These are phyloP conservation scores for Coptodon rendalli DNA, from an alignment of 2,113 vertebrate species.

Conservation along the genomic window DNA sequence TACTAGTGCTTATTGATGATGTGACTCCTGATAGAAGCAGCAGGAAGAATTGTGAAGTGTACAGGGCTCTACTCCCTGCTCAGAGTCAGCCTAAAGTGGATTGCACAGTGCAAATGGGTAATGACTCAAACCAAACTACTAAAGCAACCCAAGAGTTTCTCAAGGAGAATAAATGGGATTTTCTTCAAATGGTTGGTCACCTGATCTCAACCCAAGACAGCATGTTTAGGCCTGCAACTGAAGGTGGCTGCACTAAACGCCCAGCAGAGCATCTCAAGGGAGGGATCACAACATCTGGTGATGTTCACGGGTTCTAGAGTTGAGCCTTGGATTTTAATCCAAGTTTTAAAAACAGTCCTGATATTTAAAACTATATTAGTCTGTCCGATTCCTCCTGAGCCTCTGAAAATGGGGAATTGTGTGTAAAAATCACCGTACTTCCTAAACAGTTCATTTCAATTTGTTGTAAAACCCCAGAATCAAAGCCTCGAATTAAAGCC, in stretches of 20 bases:
- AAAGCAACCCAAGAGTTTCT: not conserved
- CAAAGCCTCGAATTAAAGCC: not conserved
- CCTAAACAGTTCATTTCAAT: not conserved
- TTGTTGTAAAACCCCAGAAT: not conserved
- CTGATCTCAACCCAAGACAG: not conserved
- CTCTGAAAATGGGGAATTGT: not conserved
- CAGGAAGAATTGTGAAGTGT: not conserved
- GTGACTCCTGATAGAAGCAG: not conserved
- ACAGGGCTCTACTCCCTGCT: not conserved
- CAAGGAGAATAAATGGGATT: not conserved
- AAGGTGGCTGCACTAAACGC: not conserved
- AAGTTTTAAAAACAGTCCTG: not conserved
- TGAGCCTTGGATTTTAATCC: not conserved
- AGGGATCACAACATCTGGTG: not conserved
- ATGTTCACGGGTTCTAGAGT: not conserved
- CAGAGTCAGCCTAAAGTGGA: not conserved
- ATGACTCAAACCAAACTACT: not conserved
- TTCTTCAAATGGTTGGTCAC: not conserved
- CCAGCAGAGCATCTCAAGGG: not conserved
- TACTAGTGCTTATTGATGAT: not conserved
- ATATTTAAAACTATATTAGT: not conserved
- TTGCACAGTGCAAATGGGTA: not conserved
- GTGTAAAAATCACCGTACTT: fast-evolving
- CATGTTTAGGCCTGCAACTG: not conserved
- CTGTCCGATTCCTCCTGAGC: not conserved